Evolutionary conservation across 2,888 invertebrate genomes (phyloP).

Genomic region (Eledona agricola): DNA sequence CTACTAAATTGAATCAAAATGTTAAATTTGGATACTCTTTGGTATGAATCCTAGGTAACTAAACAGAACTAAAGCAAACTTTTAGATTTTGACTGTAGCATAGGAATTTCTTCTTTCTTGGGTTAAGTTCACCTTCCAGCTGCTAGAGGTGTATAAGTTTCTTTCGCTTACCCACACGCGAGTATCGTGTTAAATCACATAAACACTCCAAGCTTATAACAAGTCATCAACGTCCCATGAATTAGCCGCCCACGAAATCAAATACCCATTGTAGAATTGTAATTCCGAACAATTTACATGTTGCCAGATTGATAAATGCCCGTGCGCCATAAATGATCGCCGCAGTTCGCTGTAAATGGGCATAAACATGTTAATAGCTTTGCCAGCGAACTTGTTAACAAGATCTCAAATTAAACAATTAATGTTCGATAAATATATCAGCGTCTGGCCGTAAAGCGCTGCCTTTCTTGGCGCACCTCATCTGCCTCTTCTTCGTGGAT

Average conservation of each 20-base stretch:
- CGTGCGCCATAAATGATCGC: slow-evolving; percentile 19
- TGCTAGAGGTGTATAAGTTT: no score
- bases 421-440: slow-evolving; percentile 33
- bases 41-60: no score
- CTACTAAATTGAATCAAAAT: no score
- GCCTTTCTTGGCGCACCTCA: no score
- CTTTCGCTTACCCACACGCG: slow-evolving; percentile 8
- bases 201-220: slow-evolving; percentile 35
- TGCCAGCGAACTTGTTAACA: slow-evolving; percentile 29
- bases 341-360: slow-evolving; percentile 23
- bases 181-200: slow-evolving; percentile 34
- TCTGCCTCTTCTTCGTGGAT: no score
- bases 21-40: no score
- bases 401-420: slow-evolving; percentile 33
- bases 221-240: slow-evolving; percentile 39
- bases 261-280: slow-evolving; percentile 29
- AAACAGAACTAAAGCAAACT: no score
- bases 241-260: slow-evolving; percentile 37
- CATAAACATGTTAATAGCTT: slow-evolving; percentile 33
- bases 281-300: slow-evolving; percentile 35
- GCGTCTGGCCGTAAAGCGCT: slow-evolving; percentile 18
- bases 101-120: no score
- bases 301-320: slow-evolving; percentile 31
- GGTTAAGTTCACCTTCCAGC: no score
- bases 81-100: no score